Base-by-base conservation (phyloP, 2,888 invertebrate genomes). In the Argyresthia goedartella region DNA sequence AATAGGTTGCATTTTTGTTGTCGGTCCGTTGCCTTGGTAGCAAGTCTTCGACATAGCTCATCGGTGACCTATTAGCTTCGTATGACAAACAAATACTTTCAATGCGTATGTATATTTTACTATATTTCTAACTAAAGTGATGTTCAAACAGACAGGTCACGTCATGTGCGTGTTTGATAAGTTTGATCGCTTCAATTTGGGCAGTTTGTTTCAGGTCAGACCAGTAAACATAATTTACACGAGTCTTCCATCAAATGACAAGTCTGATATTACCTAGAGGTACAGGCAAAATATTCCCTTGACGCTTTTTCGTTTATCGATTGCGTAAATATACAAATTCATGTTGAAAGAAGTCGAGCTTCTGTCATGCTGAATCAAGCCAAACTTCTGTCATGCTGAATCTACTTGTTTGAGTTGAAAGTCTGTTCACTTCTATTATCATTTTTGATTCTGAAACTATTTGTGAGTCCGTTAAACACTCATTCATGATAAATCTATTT, bases 1-100 rank as follows among this genome's bases (percentile, higher is more conserved):
- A 43, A 48, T 41, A 15, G 47, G 53, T 46, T 53, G 53, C 53
- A 54, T 53, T 69, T 72, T 67, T 84, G 81, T 84, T 84, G 81
- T 71, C 62, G 64, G 60, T 62, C 56, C 56, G 84, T 84, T 61
- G 62, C 70, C 80, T 60, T 58, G 80, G 71, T 61, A 63, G 81
- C 78, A 69, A 69, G 81, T 84, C 82, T 84, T 81, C 69, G 66
- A 71, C 68, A 68, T 67, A 66, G 72, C 66, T 75, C 75, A 73
- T 73, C 73, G 74, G 61, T 63, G 56, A 62, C 63, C 74, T 74
- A 81, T 80, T 77, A 81, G 76, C 70, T 76, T 25, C 25, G 25
- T 77, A 81, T 79, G 82, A 84, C 82, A 76, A 73, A 78, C 75
- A 76, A 61, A 67, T 61, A 69, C 64, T 64, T 63, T 65, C 63